These are phyloP conservation scores for Xiphydria camelus DNA, from an alignment of 2,888 invertebrate species.

Conservation along the genomic window DNA sequence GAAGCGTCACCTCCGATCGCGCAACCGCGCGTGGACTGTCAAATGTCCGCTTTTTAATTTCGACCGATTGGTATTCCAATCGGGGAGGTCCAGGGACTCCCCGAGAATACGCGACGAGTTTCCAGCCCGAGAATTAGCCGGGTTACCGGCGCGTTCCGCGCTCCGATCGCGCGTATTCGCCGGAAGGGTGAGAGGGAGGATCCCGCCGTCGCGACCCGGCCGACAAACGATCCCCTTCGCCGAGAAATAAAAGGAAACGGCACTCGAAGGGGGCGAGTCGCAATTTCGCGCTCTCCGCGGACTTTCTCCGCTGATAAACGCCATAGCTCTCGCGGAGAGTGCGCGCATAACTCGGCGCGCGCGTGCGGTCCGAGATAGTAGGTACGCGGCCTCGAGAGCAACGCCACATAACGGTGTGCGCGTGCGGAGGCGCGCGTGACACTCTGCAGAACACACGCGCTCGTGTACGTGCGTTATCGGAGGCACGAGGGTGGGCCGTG, in stretches of 20 bases:
- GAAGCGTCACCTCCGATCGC: too few species aligned
- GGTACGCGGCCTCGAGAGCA: too few species aligned
- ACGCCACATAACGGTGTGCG: too few species aligned
- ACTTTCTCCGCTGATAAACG: constrained; percentile 36
- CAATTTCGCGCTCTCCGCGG: constrained; percentile 31
- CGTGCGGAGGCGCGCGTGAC: constrained; percentile 8
- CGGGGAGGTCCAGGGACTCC: too few species aligned
- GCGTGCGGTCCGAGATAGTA: constrained; percentile 2
- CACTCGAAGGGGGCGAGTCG: constrained; percentile 29
- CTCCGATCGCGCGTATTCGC: too few species aligned
- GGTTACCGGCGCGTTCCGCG: too few species aligned
- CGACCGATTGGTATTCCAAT: too few species aligned
- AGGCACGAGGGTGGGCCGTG: background rate
- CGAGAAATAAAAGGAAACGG: constrained; percentile 38
- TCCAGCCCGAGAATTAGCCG: too few species aligned
- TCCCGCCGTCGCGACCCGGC: constrained; percentile 6
- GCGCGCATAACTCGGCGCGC: constrained; percentile 33
- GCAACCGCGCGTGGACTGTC: too few species aligned
- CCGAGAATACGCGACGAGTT: too few species aligned
- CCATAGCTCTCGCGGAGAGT: constrained; percentile 29
- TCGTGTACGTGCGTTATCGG: background rate
- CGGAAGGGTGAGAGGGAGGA: too few species aligned
- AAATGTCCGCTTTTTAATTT: too few species aligned
- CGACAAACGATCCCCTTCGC: constrained; percentile 35
- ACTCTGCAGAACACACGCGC: constrained; percentile 4